Base-by-base conservation (phyloP, 2,888 invertebrate species). In the Trichacis sp. region DNA sequence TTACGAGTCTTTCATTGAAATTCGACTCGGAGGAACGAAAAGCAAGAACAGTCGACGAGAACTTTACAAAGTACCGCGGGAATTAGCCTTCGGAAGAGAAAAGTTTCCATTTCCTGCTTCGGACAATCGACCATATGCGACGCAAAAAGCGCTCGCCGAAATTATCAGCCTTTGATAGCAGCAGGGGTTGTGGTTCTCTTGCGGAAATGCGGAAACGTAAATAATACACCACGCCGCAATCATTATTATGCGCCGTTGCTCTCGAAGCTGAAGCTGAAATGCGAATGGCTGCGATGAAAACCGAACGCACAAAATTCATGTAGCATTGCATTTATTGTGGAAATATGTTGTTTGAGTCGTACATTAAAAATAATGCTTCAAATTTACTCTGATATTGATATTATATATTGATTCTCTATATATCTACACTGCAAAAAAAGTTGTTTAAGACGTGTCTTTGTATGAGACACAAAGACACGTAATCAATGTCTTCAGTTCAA, bases 41-140 rank as follows among this genome's bases (percentile, higher is more conserved):
- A n/a, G n/a, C n/a, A n/a, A n/a, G n/a, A n/a, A n/a, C n/a, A n/a
- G n/a, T n/a, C n/a, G n/a, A n/a, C n/a, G n/a, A n/a, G n/a, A n/a
- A n/a, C n/a, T n/a, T n/a, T 24, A 24, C 24, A 24, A 24, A 24
- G 24, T 24, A 24, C 24, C 8, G 4, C 24, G 24, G 24, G 8
- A 24, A 11, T 33, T 33, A 3, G 8, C 11, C 33, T 2, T 14
- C 8, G 40, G 15, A 12, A 40, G 15, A 40, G 15, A 40, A 46
- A 55, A 70, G 63, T 68, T 73, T 74, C 68, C 62, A 74, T 71
- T 73, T 74, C 74, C 74, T 75, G 72, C 56, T 57, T 49, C 68
- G 50, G 69, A 76, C 74, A 73, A 72, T 76, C 68, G 69, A 54
- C 76, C 76, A 76, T 71, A 76, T 76, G 40, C 40, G 76, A 58